Evolutionary conservation across 2,888 invertebrate species (phyloP).

Genomic region (Sthenelais limicola): DNA sequence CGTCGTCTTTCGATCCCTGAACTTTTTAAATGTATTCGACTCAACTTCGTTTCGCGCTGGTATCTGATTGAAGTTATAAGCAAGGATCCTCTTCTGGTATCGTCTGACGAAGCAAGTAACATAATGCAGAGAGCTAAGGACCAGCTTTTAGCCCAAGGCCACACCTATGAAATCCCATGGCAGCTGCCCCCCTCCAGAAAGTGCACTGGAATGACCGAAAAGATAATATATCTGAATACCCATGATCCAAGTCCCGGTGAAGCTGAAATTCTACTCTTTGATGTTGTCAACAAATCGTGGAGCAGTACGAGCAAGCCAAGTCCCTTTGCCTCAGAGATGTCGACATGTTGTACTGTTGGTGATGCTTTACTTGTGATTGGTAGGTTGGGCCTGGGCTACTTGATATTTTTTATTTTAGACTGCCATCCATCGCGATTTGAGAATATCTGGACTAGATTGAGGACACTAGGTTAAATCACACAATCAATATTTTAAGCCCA

Average conservation of each 20-base stretch:
- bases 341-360: constrained; percentile 50
- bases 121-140: constrained; percentile 50
- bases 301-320: constrained; percentile 51
- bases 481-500: no score
- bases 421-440: no score
- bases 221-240: constrained; percentile 40
- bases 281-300: constrained; percentile 55
- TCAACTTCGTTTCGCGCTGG: constrained; percentile 54
- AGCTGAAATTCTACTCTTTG: constrained; percentile 49
- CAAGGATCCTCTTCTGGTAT: constrained; percentile 7
- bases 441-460: no score
- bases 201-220: constrained; percentile 48
- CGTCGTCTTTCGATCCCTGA: constrained; percentile 42
- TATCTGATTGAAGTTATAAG: constrained; percentile 51
- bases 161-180: constrained; percentile 55
- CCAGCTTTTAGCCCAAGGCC: constrained; percentile 53
- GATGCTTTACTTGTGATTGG: constrained; percentile 49
- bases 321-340: constrained; percentile 52
- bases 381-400: constrained; percentile 2
- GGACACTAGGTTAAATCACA: no score
- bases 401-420: no score
- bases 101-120: constrained; percentile 29
- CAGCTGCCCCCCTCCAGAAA: constrained; percentile 53
- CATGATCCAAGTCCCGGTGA: constrained; percentile 36
- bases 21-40: constrained; percentile 50